Base-by-base conservation (phyloP, 2,113 vertebrate genomes). In the Pterocles burchelli region DNA sequence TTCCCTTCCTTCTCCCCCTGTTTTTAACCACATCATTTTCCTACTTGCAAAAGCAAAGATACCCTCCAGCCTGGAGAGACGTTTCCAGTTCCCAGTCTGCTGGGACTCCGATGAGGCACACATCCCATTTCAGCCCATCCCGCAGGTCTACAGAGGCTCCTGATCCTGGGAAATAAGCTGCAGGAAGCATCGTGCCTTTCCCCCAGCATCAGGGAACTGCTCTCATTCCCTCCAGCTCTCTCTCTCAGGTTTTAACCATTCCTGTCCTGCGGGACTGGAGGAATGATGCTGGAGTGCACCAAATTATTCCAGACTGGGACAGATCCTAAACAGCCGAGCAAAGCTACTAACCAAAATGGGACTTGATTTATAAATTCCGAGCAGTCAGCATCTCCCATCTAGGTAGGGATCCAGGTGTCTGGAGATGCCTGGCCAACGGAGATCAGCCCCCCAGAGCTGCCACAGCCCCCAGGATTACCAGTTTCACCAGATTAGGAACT, bases 1-100 rank as follows among this genome's bases (percentile, higher is more conserved):
- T 58, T 78, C 80, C 13, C 19, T 79, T 28, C 33, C 57, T 76
- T 91, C 62, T 85, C 26, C 43, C 36, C 18, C 21, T 46, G 66
- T 34, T 82, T 76, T 86, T 51, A 87, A 65, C 57, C 85, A 79
- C 70, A 88, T 71, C 3, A 49, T 80, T 95, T 87, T 94, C 86
- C 78, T 85, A 38, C 41, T 80, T 48, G 46, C 62, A 77, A 85
- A 94, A 95, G 58, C 66, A 77, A 82, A 80, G 66, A 71, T 31
- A 86, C 33, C 51, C 57, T 34, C 38, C 57, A 89, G 66, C 25
- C 34, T 49, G 31, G 49, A 85, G 48, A 70, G 74, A 68, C 8
- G 45, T 33, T 66, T 73, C 41, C 46, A 72, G 0, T 2, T 48
- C 49, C 74, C 55, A 49, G 18, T 15, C 51, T 80, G 61, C 52